Evolutionary conservation across 2,888 invertebrate species (phyloP).

Genomic region (Caradrina clavipalpis): DNA sequence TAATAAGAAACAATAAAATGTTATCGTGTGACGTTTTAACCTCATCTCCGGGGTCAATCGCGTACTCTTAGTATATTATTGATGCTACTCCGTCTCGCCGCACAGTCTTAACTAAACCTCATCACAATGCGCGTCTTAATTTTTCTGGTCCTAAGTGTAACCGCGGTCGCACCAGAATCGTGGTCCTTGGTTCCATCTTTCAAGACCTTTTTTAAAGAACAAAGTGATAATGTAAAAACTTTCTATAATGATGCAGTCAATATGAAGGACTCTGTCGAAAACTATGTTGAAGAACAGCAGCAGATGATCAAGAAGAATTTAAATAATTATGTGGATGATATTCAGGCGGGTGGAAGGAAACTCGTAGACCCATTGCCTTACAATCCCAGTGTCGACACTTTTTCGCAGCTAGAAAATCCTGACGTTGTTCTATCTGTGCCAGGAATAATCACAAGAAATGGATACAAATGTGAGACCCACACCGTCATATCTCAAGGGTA

Average conservation of each 20-base stretch:
- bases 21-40: constrained; percentile 70
- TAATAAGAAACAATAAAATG: constrained; percentile 45
- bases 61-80: constrained; percentile 64
- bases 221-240: constrained; percentile 70
- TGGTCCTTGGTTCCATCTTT: constrained; percentile 63
- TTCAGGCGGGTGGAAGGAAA: constrained; percentile 74
- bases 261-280: constrained; percentile 75
- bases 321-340: constrained; percentile 75
- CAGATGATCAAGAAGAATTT: constrained; percentile 75
- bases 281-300: constrained; percentile 77
- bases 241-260: constrained; percentile 69
- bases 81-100: constrained; percentile 46
- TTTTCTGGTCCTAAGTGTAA: constrained; percentile 45
- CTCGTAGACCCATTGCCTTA: constrained; percentile 75
- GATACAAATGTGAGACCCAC: constrained; percentile 94
- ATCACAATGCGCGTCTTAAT: constrained; percentile 64
- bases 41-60: constrained; percentile 70
- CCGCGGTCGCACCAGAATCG: constrained; percentile 50
- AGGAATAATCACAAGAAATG: constrained; percentile 86
- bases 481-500: constrained; percentile 95
- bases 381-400: constrained; percentile 67
- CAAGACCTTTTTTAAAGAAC: constrained; percentile 62
- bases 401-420: constrained; percentile 74
- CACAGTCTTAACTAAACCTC: constrained; percentile 60
- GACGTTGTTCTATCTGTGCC: constrained; percentile 81